phyloP scores from a whole-genome alignment of 37 sponge, comb jelly and placozoan species.

The Aphrocallistes beatrix region DNA sequence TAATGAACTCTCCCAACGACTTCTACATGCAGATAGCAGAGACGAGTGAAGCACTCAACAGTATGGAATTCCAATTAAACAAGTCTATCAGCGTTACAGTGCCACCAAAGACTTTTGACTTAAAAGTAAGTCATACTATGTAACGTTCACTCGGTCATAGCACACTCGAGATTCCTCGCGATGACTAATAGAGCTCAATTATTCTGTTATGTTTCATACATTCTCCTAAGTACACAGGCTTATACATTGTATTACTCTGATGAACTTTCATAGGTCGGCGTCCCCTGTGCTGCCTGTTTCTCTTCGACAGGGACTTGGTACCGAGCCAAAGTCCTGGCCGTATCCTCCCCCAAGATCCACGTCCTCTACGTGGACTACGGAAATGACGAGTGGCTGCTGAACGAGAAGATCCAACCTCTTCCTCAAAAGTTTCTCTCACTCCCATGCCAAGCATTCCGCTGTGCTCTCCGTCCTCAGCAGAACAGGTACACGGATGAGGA shows the following conservation, averaged over 20 bases:
- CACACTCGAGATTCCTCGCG: too few species aligned
- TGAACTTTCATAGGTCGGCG: neutral
- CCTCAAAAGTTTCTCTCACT: conserved; percentile 1
- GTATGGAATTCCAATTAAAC: conserved; percentile 8
- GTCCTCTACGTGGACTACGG: neutral
- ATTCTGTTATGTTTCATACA: too few species aligned
- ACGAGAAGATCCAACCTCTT: neutral
- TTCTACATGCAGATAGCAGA: conserved; percentile 5
- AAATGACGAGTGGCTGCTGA: neutral
- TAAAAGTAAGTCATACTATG: too few species aligned
- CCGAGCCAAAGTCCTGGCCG: neutral
- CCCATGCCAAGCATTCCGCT: neutral
- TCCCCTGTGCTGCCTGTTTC: conserved; percentile 12
- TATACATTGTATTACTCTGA: neutral
- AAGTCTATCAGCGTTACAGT: neutral
- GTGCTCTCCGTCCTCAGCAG: neutral
- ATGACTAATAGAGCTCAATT: too few species aligned
- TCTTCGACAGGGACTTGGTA: neutral
- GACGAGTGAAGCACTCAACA: conserved; percentile 3
- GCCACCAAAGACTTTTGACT: neutral
- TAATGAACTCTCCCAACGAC: neutral
- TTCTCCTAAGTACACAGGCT: too few species aligned
- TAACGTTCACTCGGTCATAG: too few species aligned
- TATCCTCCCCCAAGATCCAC: conserved; percentile 5
- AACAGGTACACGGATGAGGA: neutral